Evolutionary conservation across 1,140 invertebrate genomes (phyloP).

Genomic region (Homarus americanus): DNA sequence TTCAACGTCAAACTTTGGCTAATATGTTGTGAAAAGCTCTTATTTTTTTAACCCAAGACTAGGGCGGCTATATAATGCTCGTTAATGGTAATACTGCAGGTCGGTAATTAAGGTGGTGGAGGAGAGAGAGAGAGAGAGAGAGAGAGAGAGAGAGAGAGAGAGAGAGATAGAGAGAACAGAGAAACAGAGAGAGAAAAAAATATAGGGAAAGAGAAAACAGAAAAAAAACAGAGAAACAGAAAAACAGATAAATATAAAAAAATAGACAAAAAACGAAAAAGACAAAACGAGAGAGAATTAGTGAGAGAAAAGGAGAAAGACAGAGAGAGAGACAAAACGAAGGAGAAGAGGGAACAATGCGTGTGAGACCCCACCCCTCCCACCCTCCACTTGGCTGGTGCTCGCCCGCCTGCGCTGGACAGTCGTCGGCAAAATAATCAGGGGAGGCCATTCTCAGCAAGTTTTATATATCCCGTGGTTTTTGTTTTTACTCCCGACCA

Average conservation of each 20-base stretch:
- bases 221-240: too few species aligned
- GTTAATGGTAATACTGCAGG: background rate
- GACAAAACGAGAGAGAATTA: background rate
- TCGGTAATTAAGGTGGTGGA: background rate
- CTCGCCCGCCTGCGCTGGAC: background rate
- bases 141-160: background rate
- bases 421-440: background rate
- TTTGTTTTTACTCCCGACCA: too few species aligned
- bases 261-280: background rate
- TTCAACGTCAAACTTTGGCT: too few species aligned
- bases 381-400: too few species aligned
- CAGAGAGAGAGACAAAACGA: background rate
- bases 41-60: too few species aligned
- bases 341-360: background rate
- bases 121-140: conserved; percentile 6
- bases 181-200: conserved; percentile 10
- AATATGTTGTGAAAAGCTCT: too few species aligned
- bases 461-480: background rate
- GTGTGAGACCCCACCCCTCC: too few species aligned
- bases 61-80: background rate
- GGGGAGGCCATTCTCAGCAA: background rate
- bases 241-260: background rate
- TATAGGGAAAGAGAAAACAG: background rate
- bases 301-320: conserved; percentile 5
- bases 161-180: background rate